Base-by-base conservation (phyloP, 2,888 invertebrate species). In the Spicauda simplicius region DNA sequence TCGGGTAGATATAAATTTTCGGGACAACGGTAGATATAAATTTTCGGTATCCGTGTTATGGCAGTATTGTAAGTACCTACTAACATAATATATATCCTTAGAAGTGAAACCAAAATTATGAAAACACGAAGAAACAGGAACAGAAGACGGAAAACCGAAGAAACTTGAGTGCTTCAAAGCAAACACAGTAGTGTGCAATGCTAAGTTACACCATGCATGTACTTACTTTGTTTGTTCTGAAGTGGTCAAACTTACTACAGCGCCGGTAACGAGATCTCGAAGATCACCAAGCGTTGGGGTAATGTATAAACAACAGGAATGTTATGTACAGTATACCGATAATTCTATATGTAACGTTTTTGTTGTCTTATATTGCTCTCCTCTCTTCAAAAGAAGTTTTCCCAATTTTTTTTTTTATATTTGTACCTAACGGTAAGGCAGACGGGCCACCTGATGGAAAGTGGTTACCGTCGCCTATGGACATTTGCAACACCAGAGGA, bases 281-380 rank as follows among this genome's bases (percentile, higher is more conserved):
- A 64, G 63, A 68, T 73, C 45, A 2, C 10, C 79, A 81, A 81
- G 80, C 69, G 72, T 89, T 87, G 86, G 93, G 88, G 91, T 90
- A 92, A 93, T 93, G 87, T 87, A 89, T 88, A 90, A 92, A 93
- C 93, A 93, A 93, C 93, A 93, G 92, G 87, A 91, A 92, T 91
- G 91, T 93, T 93, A 93, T 91, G 90, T 93, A 92, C 92, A 93
- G 93, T 93, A 90, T 87, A 90, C 82, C 76, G 80, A 77, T 84
- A 90, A 87, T 89, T 93, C 93, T 93, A 92, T 93, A 93, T 93
- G 93, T 93, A 93, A 93, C 93, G 90, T 93, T 91, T 93, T 93
- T 93, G 93, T 92, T 93, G 93, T 93, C 91, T 91, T 92, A 91
- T 88, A 93, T 93, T 92, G 90, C 91, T 90, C 91, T 90, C 83